Evolutionary conservation across 2,113 vertebrate genomes (phyloP).

Genomic region (Trogon surrucura): DNA sequence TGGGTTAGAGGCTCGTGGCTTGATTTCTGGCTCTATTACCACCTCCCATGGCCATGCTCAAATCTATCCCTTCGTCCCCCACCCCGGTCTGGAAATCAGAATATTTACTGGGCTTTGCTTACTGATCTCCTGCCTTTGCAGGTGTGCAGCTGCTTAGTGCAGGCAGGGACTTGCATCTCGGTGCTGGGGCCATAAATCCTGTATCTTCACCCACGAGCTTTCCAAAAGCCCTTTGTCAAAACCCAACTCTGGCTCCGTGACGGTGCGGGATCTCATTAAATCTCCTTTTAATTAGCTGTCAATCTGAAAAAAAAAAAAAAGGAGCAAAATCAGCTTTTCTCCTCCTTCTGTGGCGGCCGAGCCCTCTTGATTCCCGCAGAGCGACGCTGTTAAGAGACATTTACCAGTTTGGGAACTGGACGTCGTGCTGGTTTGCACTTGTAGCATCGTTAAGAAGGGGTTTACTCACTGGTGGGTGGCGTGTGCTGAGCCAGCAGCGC

Average conservation of each 20-base stretch:
- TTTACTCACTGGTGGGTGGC: accelerated
- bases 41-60: not conserved
- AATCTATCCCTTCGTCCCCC: not conserved
- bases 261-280: not conserved
- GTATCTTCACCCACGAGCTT: not conserved
- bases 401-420: not conserved
- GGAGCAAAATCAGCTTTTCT: not conserved
- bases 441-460: not conserved
- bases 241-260: not conserved
- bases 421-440: not conserved
- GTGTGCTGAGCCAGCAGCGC: not conserved
- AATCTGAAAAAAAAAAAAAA: not conserved
- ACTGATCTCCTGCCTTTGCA: not conserved
- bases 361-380: not conserved
- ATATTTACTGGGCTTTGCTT: not conserved
- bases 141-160: not conserved
- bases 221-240: not conserved
- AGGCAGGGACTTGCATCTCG: not conserved
- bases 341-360: not conserved
- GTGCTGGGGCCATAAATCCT: not conserved
- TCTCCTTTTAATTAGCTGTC: not conserved
- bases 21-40: not conserved
- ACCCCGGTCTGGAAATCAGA: not conserved
- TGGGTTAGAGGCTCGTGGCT: not conserved
- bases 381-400: not conserved